Evolutionary conservation across 2,797 vertebrate species (phyloP), one percentile per base, ranked within the genome.

Genomic region (Cynopterus sphinx): DNA sequence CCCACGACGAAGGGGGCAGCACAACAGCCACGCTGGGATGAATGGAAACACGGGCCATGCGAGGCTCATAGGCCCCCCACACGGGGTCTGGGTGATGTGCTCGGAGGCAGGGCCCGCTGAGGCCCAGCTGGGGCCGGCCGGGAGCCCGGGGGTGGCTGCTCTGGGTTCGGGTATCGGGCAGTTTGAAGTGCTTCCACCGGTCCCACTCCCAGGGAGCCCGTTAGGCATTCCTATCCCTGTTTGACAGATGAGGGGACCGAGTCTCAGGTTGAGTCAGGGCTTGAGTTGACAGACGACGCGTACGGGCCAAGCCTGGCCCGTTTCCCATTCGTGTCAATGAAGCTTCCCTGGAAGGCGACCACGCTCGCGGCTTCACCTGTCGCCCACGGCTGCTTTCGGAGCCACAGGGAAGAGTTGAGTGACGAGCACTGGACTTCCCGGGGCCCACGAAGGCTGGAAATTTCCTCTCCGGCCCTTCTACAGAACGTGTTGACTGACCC

Each of bases 291-390:
- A 59, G 59, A 11, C 3, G 9, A n/a, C 26, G 49, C 26, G 33
- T 22, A 15, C 0, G 11, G 33, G 74, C 21, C 36, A 36, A 36
- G 71, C 57, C 26, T 3, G 19, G 43, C 63, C 75, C 2, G 0
- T 26, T 28, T 55, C n/a, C 41, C 28, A 41, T 74, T 24, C 26
- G 88, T 63, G 26, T 91, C 9, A 70, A 87, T 95, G 74, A 84
- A 96, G 86, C 82, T 92, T 96, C 82, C 88, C 67, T 71, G 73
- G 67, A 28, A 87, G 26, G n/a, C 31, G 31, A 31, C 13, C 61
- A 3, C 0, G 0, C 0, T 10, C 39, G 16, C 22, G 87, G 41
- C 13, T 28, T 46, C 1, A 6, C 9, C 1, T 21, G 7, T 11
- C 0, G 3, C 28, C 43, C 5, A 0, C 2, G 31, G 43, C 31